Percentiles rank a stretch among this genome's conserved stretches.
phyloP scores from a whole-genome alignment of 2,797 vertebrate genomes.

The Sciaenops ocellatus region DNA sequence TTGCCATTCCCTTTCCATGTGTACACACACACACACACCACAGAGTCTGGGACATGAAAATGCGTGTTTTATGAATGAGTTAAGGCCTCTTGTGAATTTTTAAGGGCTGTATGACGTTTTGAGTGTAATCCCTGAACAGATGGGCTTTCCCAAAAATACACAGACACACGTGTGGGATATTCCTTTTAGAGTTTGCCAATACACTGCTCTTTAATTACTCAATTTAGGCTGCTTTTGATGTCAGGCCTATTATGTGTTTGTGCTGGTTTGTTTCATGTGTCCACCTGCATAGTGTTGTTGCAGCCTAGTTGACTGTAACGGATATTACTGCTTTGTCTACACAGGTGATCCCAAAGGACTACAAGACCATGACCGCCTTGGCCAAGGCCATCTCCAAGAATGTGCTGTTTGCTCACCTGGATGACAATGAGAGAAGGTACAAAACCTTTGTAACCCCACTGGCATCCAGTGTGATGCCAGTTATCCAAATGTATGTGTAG shows the following conservation, averaged over 20 bases:
- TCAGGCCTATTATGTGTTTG: constrained; percentile 58
- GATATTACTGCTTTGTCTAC: constrained; percentile 44
- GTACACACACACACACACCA: constrained; percentile 41
- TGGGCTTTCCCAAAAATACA: constrained; percentile 82
- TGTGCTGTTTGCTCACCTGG: constrained; percentile 96
- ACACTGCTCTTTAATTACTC: constrained; percentile 79
- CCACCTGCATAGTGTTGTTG: constrained; percentile 71
- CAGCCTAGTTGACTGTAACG: constrained; percentile 40
- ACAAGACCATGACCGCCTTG: constrained; percentile 98
- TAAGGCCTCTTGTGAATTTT: constrained; percentile 72
- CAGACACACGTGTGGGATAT: constrained; percentile 67
- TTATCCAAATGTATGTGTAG: constrained; percentile 22
- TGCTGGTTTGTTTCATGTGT: constrained; percentile 70
- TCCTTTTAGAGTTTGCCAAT: constrained; percentile 78
- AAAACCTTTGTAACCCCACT: not conserved
- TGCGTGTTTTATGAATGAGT: constrained; percentile 84
- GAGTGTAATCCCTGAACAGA: constrained; percentile 77
- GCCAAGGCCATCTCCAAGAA: constrained; percentile 98
- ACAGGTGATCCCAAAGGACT: constrained; percentile 99
- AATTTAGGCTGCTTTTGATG: constrained; percentile 73
- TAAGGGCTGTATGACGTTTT: constrained; percentile 71
- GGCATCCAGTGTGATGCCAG: constrained; percentile 6
- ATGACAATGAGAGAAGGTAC: constrained; percentile 98
- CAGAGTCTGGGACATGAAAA: constrained; percentile 72
- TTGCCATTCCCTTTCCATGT: constrained; percentile 46